These are phyloP conservation scores for Argopecten irradians DNA, from an alignment of 1,140 invertebrate species.

Conservation along the genomic window DNA sequence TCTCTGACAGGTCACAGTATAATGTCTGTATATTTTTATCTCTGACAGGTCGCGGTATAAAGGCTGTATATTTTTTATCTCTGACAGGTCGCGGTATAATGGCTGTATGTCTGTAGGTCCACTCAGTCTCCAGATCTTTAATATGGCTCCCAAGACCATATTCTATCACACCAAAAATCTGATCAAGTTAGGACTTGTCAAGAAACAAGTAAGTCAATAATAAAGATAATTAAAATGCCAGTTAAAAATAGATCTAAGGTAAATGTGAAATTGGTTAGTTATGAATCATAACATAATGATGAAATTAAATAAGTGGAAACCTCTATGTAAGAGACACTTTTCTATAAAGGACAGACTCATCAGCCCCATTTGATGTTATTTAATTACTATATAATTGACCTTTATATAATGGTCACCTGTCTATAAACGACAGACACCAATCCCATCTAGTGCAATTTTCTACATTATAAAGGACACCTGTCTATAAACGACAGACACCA, in stretches of 20 bases:
- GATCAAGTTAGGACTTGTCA: conserved; percentile 81
- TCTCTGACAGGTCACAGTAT: background rate
- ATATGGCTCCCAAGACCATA: conserved; percentile 82
- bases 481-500: no score
- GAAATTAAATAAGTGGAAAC: background rate
- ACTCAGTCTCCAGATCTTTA: conserved; percentile 77
- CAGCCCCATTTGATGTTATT: no score
- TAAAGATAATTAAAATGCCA: conserved; percentile 54
- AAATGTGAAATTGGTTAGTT: background rate
- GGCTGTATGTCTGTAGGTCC: conserved; percentile 86
- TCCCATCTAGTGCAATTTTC: no score
- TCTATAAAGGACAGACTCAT: conserved; percentile 48
- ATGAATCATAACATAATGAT: background rate
- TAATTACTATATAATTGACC: no score
- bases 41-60: no score
- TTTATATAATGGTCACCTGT: no score
- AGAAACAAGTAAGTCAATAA: conserved; percentile 80
- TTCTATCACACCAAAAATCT: conserved; percentile 84
- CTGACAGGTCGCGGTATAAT: conserved; percentile 80
- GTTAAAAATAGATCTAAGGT: background rate
- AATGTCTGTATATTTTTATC: background rate
- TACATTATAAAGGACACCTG: no score
- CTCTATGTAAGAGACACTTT: conserved; percentile 65
- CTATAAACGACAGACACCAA: no score
- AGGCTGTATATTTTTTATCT: background rate